Evolutionary conservation across 1,140 invertebrate genomes (phyloP).

Genomic region (Caenorhabditis remanei): DNA sequence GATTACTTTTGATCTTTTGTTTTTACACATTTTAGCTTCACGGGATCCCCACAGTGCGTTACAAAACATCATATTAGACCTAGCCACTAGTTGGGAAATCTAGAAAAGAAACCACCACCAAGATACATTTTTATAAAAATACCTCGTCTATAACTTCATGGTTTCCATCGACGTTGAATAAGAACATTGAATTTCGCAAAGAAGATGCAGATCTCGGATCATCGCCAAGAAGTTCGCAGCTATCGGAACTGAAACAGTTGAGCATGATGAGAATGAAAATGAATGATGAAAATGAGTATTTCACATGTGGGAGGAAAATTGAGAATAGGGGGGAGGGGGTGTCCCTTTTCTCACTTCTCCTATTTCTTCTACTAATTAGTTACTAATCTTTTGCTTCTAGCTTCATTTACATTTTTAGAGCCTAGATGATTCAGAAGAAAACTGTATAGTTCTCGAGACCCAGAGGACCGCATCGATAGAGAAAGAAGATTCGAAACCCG

Average conservation of each 20-base stretch:
- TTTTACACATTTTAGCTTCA: neutral
- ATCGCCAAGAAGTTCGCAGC: constrained; percentile 53
- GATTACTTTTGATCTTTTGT: neutral
- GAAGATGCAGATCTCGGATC: constrained; percentile 50
- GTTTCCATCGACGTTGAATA: constrained; percentile 50
- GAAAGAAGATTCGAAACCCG: no score
- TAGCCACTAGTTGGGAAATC: no score
- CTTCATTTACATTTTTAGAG: neutral
- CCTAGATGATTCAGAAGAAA: neutral
- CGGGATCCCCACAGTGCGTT: no score
- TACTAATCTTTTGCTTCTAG: constrained; percentile 28
- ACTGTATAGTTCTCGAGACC: neutral
- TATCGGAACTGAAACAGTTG: constrained; percentile 57
- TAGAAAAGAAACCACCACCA: no score
- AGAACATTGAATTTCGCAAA: constrained; percentile 39
- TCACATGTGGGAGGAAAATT: neutral
- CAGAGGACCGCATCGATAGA: no score
- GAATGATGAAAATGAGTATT: neutral
- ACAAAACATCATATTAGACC: no score
- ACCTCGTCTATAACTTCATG: constrained; percentile 24
- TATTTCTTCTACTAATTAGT: constrained; percentile 8
- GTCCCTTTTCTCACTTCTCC: constrained; percentile 13
- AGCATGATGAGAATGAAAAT: constrained; percentile 1
- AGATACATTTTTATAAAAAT: no score
- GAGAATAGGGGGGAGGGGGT: neutral